Evolutionary conservation across 2,888 invertebrate species (phyloP), one percentile per base, ranked within the genome.

Genomic region (Chymomyza caudatula): DNA sequence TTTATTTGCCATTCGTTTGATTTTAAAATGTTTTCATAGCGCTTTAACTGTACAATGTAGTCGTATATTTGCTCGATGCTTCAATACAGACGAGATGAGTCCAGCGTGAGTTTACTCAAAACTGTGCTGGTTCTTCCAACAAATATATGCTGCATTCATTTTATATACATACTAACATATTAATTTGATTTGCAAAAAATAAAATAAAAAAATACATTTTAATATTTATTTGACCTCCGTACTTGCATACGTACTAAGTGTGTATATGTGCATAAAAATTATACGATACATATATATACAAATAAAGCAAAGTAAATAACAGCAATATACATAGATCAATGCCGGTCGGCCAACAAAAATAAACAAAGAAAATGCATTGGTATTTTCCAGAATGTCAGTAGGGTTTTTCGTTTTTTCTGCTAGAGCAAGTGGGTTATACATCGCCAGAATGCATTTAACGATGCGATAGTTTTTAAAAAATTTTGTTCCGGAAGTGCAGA

Each of bases 1-100:
- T 60, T 54, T 37, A 25, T 52, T 65, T 52, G 51, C 52, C 42
- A 54, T 62, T 59, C 29, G 53, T 49, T 37, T 58, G 25, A 20
- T 62, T 56, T 58, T 25, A 13, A 65, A 29, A 62, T 49, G 15
- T 37, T n/a, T 67, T 59, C 4, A 2, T 37, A 37, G 29, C 11
- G 29, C 44, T 15, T 47, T 51, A 11, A 17, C 11, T 51, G 3
- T 11, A 11, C 5, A 4, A 51, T 17, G 22, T 17, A 19, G 47
- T n/a, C n/a, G n/a, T 20, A 51, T 51, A 51, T 51, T 51, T 51
- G 51, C 19, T 13, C 1, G 8, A 15, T 47, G 5, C 47, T 47
- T 37, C 29, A 37, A 11, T 37, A 37, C 29, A 37, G 29, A 8
- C 11, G 29, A 6, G 11, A 8, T 37, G 29, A 6, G 11, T 2